These are phyloP conservation scores for Metellina segmentata DNA, from an alignment of 2,888 invertebrate species.

Conservation along the genomic window DNA sequence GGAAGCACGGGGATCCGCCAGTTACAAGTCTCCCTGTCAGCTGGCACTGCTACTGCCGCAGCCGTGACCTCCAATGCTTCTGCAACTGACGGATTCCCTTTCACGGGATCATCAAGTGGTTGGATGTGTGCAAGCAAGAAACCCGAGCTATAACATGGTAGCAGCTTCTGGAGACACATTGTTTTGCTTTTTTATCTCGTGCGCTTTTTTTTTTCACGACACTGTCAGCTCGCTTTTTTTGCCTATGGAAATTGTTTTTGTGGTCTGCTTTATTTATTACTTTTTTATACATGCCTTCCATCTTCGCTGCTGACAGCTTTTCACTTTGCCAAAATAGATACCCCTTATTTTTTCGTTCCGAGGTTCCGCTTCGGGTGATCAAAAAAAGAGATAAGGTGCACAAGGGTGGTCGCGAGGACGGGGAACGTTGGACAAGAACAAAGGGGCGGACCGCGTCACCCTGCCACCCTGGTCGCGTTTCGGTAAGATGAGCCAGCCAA, in stretches of 20 bases:
- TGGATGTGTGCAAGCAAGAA: constrained; percentile 20
- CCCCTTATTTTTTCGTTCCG: background rate
- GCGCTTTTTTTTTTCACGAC: background rate
- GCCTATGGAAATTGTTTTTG: background rate
- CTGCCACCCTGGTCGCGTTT: background rate
- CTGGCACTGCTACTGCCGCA: constrained; percentile 60
- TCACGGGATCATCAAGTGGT: constrained; percentile 66
- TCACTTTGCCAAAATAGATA: background rate
- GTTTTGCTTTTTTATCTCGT: constrained; percentile 26
- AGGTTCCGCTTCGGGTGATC: background rate
- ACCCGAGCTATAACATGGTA: constrained; percentile 38
- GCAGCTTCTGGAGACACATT: constrained; percentile 64
- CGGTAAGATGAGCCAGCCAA: constrained; percentile 29
- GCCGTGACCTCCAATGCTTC: constrained; percentile 46
- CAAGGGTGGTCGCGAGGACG: background rate
- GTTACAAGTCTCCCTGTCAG: constrained; percentile 69
- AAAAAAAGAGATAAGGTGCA: background rate
- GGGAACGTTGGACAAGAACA: constrained; percentile 48
- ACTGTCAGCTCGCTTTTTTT: background rate
- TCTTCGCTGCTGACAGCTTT: background rate
- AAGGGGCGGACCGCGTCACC: background rate
- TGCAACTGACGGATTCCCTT: constrained; percentile 68
- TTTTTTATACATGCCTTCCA: too few species aligned
- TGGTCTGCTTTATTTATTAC: constrained; percentile 2
- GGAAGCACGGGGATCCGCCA: constrained; percentile 46